phyloP scores from a whole-genome alignment of 2,888 invertebrate genomes.

The Tipula lateralis region DNA sequence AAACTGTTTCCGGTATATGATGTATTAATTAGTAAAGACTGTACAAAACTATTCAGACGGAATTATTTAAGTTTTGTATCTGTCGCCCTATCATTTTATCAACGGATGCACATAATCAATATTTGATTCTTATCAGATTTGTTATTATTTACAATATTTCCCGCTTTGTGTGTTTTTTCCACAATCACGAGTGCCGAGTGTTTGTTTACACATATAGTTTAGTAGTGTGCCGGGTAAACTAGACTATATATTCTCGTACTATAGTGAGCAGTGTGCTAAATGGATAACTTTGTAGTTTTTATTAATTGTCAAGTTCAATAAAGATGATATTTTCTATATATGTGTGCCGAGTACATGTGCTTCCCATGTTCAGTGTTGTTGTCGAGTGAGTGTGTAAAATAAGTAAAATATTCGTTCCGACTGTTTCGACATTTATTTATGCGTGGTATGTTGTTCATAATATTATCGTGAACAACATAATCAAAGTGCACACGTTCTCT shows the following conservation, averaged over 20 bases:
- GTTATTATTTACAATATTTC: background rate
- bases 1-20: background rate
- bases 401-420: no score
- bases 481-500: no score
- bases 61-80: background rate
- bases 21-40: background rate
- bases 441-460: no score
- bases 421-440: no score
- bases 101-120: background rate
- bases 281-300: no score
- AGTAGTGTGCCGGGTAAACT: background rate
- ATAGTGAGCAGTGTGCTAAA: background rate
- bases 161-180: background rate
- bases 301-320: no score
- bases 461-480: no score
- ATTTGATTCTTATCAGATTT: background rate
- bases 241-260: background rate
- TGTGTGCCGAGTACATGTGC: no score
- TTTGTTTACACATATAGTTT: background rate
- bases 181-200: background rate
- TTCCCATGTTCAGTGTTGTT: no score
- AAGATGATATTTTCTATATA: no score
- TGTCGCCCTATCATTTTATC: background rate
- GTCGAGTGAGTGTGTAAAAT: no score
- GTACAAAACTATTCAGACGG: background rate